Evolutionary conservation across 2,113 vertebrate genomes (phyloP).

Genomic region (Paracyprichromis sp.): DNA sequence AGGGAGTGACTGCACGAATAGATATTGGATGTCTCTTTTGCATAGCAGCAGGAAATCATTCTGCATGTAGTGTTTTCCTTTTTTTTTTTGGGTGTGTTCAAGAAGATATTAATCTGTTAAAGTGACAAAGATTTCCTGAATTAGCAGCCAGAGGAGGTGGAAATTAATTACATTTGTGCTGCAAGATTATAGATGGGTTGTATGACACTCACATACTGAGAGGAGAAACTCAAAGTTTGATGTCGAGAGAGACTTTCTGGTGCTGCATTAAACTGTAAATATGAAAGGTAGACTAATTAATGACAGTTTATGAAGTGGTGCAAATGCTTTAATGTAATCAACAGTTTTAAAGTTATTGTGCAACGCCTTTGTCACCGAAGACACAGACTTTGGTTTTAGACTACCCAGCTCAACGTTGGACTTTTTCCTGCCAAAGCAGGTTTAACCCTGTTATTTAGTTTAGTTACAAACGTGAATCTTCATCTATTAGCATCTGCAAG

Average conservation of each 20-base stretch:
- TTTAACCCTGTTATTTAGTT: not conserved
- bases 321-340: not conserved
- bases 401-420: not conserved
- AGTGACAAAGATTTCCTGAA: not conserved
- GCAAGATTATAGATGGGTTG: not conserved
- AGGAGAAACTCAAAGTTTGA: not conserved
- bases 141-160: not conserved
- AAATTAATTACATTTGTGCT: not conserved
- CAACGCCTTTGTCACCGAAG: not conserved
- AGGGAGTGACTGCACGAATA: not conserved
- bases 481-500: not conserved
- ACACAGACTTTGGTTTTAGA: not conserved
- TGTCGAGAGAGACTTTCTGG: not conserved
- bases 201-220: not conserved
- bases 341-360: not conserved
- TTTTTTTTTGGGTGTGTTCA: not conserved
- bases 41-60: not conserved
- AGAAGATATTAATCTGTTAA: not conserved
- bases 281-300: not conserved
- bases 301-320: not conserved
- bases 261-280: not conserved
- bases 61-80: not conserved
- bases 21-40: not conserved
- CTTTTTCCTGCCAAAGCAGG: not conserved
- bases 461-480: not conserved